Evolutionary conservation across 2,797 vertebrate genomes (phyloP).

Genomic region (Anguilla obscura): DNA sequence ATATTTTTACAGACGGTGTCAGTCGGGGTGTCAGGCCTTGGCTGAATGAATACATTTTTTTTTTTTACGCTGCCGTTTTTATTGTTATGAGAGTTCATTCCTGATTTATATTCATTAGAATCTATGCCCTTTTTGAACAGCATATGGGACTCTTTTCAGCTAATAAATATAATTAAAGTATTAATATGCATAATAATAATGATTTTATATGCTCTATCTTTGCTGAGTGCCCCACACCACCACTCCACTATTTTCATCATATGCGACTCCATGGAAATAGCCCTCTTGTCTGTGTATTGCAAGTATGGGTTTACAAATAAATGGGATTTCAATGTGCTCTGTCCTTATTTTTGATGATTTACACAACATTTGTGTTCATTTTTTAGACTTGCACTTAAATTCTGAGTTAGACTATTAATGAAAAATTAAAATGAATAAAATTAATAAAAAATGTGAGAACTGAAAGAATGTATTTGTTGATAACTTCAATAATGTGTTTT

Average conservation of each 20-base stretch:
- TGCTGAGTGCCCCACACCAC: not conserved
- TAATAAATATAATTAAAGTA: slow-evolving; percentile 6
- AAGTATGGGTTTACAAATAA: not conserved
- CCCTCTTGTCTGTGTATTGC: not conserved
- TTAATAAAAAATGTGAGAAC: not conserved
- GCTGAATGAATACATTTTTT: slow-evolving; percentile 42
- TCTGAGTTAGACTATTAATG: not conserved
- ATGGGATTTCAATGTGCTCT: not conserved
- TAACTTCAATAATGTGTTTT: too few relatives aligned
- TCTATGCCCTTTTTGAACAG: not conserved
- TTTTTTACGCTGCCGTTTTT: slow-evolving; percentile 43
- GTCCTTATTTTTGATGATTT: not conserved
- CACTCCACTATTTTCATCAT: not conserved
- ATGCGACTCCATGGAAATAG: not conserved
- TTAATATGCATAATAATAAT: not conserved
- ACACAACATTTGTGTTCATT: not conserved
- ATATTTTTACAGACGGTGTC: slow-evolving; percentile 30
- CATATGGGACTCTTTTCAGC: not conserved
- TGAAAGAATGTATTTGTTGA: not conserved
- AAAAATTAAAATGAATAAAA: not conserved
- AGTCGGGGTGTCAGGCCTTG: slow-evolving; percentile 22
- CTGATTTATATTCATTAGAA: not conserved
- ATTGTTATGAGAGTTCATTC: slow-evolving; percentile 15
- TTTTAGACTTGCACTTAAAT: not conserved
- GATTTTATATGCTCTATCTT: not conserved